A percentile compares a stretch with the other conserved stretches of the same genome.
phyloP scores from a whole-genome alignment of 92 coral and sea anemone species.

The Epizoanthus scotinus region DNA sequence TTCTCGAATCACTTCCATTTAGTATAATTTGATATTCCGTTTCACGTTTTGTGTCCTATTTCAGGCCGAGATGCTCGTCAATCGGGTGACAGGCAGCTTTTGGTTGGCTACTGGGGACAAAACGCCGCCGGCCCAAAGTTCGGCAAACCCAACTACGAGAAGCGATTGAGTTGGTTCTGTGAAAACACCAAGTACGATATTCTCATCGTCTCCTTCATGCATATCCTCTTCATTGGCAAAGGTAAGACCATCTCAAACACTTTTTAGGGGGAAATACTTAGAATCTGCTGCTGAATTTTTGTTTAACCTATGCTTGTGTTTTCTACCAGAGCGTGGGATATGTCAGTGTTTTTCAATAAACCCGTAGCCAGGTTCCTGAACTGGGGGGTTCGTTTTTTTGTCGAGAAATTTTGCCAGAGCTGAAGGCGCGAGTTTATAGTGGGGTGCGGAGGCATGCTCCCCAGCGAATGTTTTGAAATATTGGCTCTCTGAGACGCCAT shows the following conservation, averaged over 20 bases:
- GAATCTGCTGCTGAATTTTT: neutral
- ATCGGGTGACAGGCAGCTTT: slow-evolving; percentile 16
- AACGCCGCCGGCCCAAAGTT: slow-evolving; percentile 39
- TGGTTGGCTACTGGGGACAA: slow-evolving; percentile 44
- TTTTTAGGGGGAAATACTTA: neutral
- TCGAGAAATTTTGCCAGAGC: too few relatives aligned
- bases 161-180: slow-evolving; percentile 33
- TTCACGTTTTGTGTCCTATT: neutral
- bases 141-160: slow-evolving; percentile 39
- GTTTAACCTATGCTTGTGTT: too few relatives aligned
- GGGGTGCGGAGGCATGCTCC: too few relatives aligned
- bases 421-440: too few relatives aligned
- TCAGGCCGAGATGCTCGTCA: slow-evolving; percentile 26
- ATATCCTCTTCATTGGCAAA: slow-evolving; percentile 27
- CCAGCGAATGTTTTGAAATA: too few relatives aligned
- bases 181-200: slow-evolving; percentile 45
- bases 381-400: too few relatives aligned
- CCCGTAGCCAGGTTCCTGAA: too few relatives aligned
- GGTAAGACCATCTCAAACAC: neutral
- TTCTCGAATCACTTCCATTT: too few relatives aligned
- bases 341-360: too few relatives aligned
- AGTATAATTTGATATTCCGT: too few relatives aligned
- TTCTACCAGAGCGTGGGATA: too few relatives aligned
- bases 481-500: too few relatives aligned
- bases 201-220: slow-evolving; percentile 30